A percentile compares a stretch with the other conserved stretches of the same genome.
Evolutionary conservation across 2,888 invertebrate genomes (phyloP).

Genomic region (Hydroisotoma schaefferi): DNA sequence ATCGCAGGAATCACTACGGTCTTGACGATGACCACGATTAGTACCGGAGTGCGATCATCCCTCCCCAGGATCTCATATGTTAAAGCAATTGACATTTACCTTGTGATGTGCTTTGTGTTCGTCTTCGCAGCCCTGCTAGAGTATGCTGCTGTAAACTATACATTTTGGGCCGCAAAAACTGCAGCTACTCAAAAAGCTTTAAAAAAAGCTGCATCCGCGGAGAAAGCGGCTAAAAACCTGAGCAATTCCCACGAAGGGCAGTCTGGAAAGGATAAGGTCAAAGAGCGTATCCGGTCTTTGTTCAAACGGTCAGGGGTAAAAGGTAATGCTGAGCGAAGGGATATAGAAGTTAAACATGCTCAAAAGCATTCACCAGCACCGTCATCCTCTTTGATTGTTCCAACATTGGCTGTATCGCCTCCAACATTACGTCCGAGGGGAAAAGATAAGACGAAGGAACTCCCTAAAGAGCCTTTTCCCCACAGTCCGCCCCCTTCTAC

Average conservation of each 20-base stretch:
- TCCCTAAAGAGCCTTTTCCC: conserved; percentile 19
- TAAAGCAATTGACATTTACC: conserved; percentile 60
- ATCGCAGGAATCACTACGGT: conserved; percentile 59
- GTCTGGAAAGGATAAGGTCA: background rate
- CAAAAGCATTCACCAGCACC: conserved; percentile 8
- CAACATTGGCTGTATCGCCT: too few relatives aligned
- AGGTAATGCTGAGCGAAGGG: background rate
- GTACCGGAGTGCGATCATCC: conserved; percentile 58
- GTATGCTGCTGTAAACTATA: conserved; percentile 61
- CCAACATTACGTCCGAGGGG: background rate
- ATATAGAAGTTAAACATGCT: background rate
- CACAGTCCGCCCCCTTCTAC: conserved; percentile 18
- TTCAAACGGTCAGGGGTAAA: too few relatives aligned
- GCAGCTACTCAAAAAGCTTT: conserved; percentile 52
- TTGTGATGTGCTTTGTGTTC: conserved; percentile 60
- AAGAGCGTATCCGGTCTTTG: background rate
- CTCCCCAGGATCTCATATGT: conserved; percentile 60
- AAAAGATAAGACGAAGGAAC: conserved; percentile 3
- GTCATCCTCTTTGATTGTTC: background rate
- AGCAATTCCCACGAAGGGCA: conserved; percentile 3
- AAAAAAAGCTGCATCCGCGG: conserved; percentile 47
- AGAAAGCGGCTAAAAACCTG: conserved; percentile 17
- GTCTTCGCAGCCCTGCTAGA: conserved; percentile 60
- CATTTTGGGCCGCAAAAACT: conserved; percentile 58
- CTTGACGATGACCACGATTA: conserved; percentile 61